Percentiles rank a stretch among this genome's conserved stretches.
Conservation (phyloP, 1,140 invertebrate species). For the Melipona quadrifasciata region DNA sequence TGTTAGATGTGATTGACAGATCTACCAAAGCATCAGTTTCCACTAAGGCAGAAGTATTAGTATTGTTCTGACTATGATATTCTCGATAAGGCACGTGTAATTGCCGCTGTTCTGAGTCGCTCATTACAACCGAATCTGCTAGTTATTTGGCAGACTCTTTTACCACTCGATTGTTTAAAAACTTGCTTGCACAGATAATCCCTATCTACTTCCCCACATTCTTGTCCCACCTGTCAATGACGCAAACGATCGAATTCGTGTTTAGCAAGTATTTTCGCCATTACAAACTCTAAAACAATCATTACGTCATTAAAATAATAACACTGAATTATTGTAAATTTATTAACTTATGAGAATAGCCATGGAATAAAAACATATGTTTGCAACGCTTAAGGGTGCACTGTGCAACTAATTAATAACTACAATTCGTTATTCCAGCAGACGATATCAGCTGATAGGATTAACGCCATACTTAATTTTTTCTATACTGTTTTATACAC, state of each 20-base stretch:
- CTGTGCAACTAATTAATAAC: conserved; percentile 54
- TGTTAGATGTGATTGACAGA: conserved; percentile 67
- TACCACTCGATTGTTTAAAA: conserved; percentile 21
- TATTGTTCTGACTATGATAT: conserved; percentile 79
- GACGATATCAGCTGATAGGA: conserved; percentile 71
- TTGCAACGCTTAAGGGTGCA: neutral
- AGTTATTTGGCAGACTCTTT: conserved; percentile 53
- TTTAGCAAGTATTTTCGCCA: conserved; percentile 41
- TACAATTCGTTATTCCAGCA: conserved; percentile 63
- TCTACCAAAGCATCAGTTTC: conserved; percentile 77
- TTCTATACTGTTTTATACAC: neutral
- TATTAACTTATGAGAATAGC: neutral
- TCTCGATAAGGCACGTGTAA: conserved; percentile 81
- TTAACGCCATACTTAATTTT: conserved; percentile 65
- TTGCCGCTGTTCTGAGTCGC: conserved; percentile 81
- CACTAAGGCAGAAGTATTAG: conserved; percentile 69
- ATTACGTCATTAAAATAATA: conserved; percentile 56
- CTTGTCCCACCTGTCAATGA: conserved; percentile 71
- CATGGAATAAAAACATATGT: conserved; percentile 10
- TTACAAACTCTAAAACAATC: conserved; percentile 40
- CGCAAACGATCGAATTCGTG: conserved; percentile 43
- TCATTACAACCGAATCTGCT: conserved; percentile 77
- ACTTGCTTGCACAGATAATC: conserved; percentile 10
- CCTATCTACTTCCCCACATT: conserved; percentile 62
- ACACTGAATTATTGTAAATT: neutral